Percentiles rank a stretch among this genome's conserved stretches.
Conservation (phyloP, 1,140 invertebrate species). For the Rhysida immarginata region DNA sequence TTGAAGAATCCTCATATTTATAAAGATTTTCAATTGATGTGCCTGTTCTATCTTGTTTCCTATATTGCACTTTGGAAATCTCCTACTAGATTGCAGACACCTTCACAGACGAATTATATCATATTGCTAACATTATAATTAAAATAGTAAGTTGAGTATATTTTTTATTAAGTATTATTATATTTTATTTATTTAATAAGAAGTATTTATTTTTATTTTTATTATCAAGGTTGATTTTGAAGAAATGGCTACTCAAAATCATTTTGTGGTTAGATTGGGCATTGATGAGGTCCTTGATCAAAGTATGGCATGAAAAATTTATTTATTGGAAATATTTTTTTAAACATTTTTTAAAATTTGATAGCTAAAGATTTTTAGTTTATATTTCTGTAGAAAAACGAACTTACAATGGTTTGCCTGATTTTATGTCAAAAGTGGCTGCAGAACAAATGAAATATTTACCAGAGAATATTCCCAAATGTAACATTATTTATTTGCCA, state of each 20-base stretch:
- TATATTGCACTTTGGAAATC: too few species aligned
- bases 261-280: slow-evolving; percentile 47
- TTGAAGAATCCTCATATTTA: too few species aligned
- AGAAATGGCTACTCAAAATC: slow-evolving; percentile 39
- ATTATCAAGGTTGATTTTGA: slow-evolving; percentile 45
- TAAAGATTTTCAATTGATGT: too few species aligned
- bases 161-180: slow-evolving; percentile 18
- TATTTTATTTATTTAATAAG: not conserved
- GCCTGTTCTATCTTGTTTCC: too few species aligned
- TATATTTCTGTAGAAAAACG: slow-evolving; percentile 25
- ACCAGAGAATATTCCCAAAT: slow-evolving; percentile 45
- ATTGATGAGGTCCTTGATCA: slow-evolving; percentile 52
- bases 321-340: slow-evolving; percentile 1
- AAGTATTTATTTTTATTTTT: slow-evolving; percentile 4
- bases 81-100: too few species aligned
- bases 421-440: slow-evolving; percentile 43
- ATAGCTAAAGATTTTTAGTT: not conserved
- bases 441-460: slow-evolving; percentile 48
- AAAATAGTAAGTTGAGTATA: slow-evolving; percentile 30
- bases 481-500: slow-evolving; percentile 59
- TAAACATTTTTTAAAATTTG: not conserved
- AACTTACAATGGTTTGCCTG: slow-evolving; percentile 30
- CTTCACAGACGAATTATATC: too few species aligned
- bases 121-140: slow-evolving; percentile 19
- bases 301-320: slow-evolving; percentile 26